Evolutionary conservation across 2,888 invertebrate genomes (phyloP).

Genomic region (Heliconius hortense): DNA sequence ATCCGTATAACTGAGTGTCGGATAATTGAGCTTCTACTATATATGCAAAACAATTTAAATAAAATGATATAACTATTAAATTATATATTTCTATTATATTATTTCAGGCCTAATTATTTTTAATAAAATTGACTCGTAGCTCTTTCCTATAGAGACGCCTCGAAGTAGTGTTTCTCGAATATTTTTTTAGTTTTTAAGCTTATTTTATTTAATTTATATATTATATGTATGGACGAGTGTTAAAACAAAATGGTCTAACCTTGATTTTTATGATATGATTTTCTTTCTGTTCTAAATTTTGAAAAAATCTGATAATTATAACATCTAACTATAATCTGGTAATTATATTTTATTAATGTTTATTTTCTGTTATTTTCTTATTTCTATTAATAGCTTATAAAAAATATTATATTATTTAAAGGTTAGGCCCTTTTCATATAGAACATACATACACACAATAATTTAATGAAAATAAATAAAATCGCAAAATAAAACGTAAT

Average conservation of each 20-base stretch:
- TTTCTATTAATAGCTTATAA: not conserved
- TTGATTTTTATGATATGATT: not conserved
- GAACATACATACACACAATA: not conserved
- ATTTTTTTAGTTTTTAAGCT: not conserved
- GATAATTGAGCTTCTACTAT: not conserved
- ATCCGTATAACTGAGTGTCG: no score
- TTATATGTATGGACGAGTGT: not conserved
- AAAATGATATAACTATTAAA: not conserved
- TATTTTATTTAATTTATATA: not conserved
- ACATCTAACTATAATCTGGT: not conserved
- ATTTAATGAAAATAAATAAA: not conserved
- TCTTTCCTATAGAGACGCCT: not conserved
- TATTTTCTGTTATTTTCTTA: not conserved
- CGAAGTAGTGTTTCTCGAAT: not conserved
- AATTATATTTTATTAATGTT: not conserved
- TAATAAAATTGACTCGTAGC: not conserved
- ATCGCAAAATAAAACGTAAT: not conserved
- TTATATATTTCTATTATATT: not conserved
- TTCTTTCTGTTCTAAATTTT: not conserved
- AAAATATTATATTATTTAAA: not conserved
- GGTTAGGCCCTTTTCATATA: not conserved
- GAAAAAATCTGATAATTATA: not conserved
- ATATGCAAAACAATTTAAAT: not conserved
- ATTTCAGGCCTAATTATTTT: not conserved
- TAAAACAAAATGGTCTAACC: not conserved